Evolutionary conservation across 2,113 vertebrate genomes (phyloP), one percentile per base, ranked within the genome.

Genomic region (Rhynchomys soricoides): DNA sequence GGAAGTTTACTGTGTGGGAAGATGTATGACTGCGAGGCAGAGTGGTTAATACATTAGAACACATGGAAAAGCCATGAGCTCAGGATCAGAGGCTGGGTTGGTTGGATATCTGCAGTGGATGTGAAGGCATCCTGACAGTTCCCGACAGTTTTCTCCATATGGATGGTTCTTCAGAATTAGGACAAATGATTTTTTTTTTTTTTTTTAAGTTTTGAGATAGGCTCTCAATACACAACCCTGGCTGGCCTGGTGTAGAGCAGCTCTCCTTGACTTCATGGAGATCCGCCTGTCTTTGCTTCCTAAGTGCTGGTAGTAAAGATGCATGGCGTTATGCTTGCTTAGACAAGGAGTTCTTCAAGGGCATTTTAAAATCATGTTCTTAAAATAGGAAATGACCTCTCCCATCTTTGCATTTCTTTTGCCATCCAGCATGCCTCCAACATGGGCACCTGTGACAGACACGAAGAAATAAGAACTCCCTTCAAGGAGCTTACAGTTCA

Each of bases 131-230:
- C n/a, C n/a, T n/a, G n/a, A n/a, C n/a, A n/a, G n/a, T n/a, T n/a
- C n/a, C n/a, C n/a, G n/a, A n/a, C n/a, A n/a, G 96, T 95, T 77
- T 24, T 37, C 40, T 85, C 43, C 40, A 5, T 59, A 26, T 74
- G 12, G 64, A 19, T 96, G 52, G 7, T 87, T 95, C 68, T 86
- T 96, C 1, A 24, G 43, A 16, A 78, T 87, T 52, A 85, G 26
- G 50, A 83, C 59, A 89, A 75, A 10, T 83, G 40, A 73, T 91
- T 96, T 15, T 89, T 86, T 83, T 79, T 87, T 57, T 95, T 50
- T 52, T 9, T 78, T 66, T 31, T 12, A 31, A 29, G 1, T 66
- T 86, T 86, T 78, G 75, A 78, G 74, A 50, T 22, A 78, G 15
- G 45, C 4, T 75, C 74, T 75, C 26, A 48, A 48, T 77, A 45